Percentiles rank a stretch among this genome's conserved stretches.
These are phyloP conservation scores for Coracopsis vasa DNA, from an alignment of 2,113 vertebrate species.

Conservation along the genomic window DNA sequence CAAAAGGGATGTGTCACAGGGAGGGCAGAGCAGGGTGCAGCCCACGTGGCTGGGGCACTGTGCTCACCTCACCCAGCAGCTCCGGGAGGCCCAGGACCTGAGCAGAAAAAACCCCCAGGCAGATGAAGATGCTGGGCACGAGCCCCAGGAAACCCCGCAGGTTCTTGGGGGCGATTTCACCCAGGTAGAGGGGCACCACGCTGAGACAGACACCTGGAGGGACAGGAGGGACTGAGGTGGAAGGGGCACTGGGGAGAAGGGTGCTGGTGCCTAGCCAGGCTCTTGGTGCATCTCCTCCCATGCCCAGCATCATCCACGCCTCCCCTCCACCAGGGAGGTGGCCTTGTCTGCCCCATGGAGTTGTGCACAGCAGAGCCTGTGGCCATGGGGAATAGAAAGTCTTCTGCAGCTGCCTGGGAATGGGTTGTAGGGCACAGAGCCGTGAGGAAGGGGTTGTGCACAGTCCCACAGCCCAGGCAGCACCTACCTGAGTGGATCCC, in stretches of 20 bases:
- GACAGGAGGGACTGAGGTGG: not conserved
- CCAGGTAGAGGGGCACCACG: conserved; percentile 89
- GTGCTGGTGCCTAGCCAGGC: not conserved
- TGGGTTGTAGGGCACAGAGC: not conserved
- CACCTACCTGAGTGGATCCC: conserved; percentile 87
- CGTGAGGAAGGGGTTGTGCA: not conserved
- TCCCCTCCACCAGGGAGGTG: not conserved
- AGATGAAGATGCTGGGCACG: conserved; percentile 88
- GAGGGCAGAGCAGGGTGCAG: not conserved
- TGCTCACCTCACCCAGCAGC: conserved; percentile 82
- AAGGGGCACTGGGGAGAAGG: not conserved
- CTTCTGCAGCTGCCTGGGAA: not conserved
- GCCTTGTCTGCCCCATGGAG: not conserved
- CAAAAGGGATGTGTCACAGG: fast-evolving
- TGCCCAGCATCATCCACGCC: not conserved
- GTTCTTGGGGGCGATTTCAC: conserved; percentile 88
- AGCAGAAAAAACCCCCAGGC: conserved; percentile 85
- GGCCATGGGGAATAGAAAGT: not conserved
- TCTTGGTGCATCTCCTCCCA: fast-evolving
- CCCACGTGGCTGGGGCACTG: fast-evolving
- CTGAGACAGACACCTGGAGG: conserved; percentile 84
- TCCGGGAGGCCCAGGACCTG: conserved; percentile 86
- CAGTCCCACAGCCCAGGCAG: not conserved
- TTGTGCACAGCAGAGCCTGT: not conserved
- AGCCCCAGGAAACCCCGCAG: conserved; percentile 86